Evolutionary conservation across 64 coral and sea anemone genomes (phyloP).

Genomic region (Porites lutea): DNA sequence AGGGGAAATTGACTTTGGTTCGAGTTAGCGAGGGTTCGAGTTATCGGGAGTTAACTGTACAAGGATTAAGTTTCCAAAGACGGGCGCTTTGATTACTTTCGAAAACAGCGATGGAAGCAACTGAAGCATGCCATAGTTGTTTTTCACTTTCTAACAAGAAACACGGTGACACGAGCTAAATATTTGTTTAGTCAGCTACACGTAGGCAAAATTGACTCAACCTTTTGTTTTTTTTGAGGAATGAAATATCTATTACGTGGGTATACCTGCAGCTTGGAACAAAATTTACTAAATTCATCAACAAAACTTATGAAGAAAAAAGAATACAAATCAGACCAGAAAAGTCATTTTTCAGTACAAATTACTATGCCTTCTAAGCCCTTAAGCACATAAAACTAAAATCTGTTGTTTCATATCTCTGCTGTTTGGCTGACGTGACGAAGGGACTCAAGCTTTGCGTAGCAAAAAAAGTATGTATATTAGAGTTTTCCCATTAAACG

Average conservation of each 20-base stretch:
- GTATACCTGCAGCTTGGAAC: not conserved
- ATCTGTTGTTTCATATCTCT: not conserved
- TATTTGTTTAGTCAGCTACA: slow-evolving; percentile 9
- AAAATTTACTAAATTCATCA: too few species aligned
- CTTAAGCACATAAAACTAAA: not conserved
- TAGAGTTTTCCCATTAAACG: too few species aligned
- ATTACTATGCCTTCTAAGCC: not conserved
- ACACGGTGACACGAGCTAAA: not conserved
- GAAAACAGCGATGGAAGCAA: not conserved
- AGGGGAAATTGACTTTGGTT: too few species aligned
- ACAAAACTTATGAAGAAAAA: not conserved
- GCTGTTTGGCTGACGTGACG: not conserved
- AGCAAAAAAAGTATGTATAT: too few species aligned
- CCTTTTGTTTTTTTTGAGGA: not conserved
- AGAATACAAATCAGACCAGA: not conserved
- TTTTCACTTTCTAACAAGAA: not conserved
- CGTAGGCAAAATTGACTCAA: not conserved
- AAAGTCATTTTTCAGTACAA: not conserved
- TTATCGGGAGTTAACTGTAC: not conserved
- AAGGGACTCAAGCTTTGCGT: too few species aligned
- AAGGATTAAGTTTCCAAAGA: slow-evolving; percentile 8
- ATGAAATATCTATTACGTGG: not conserved
- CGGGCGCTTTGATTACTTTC: not conserved
- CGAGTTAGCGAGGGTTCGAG: too few species aligned
- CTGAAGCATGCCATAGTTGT: not conserved